These are phyloP conservation scores for Myotis brandtii DNA, from an alignment of 2,113 vertebrate genomes.

Conservation along the genomic window DNA sequence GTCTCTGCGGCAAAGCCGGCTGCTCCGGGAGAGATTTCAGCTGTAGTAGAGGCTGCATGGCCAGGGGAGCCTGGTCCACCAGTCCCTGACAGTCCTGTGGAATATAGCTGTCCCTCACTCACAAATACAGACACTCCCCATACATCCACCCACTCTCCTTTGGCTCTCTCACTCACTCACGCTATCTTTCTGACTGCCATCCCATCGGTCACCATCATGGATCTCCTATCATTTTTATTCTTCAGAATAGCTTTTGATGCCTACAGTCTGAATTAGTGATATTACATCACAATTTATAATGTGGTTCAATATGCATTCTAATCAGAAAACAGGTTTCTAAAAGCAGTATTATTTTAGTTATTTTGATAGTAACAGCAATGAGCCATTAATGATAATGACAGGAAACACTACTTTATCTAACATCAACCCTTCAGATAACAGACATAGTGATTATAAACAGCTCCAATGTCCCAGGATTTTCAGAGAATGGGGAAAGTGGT, in stretches of 20 bases:
- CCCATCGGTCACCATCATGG: too few relatives aligned
- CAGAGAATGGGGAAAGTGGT: neutral
- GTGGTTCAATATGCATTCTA: neutral
- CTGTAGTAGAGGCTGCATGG: too few relatives aligned
- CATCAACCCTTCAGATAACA: neutral
- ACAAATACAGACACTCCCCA: too few relatives aligned
- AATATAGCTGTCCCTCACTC: too few relatives aligned
- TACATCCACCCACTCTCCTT: too few relatives aligned
- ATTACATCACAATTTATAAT: conserved; percentile 45
- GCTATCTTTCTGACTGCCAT: neutral
- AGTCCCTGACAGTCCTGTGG: too few relatives aligned
- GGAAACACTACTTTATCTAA: neutral
- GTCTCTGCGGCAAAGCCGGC: too few relatives aligned
- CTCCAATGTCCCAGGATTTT: neutral
- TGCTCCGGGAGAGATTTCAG: too few relatives aligned
- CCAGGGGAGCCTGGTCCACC: too few relatives aligned
- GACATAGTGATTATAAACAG: conserved; percentile 5
- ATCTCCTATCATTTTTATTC: neutral
- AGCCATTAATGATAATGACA: neutral
- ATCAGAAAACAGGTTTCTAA: conserved; percentile 64
- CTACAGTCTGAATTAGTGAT: neutral
- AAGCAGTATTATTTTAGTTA: conserved; percentile 44
- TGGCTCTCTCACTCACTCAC: too few relatives aligned
- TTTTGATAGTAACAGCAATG: neutral
- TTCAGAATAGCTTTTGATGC: neutral